Percentiles rank a stretch among this genome's conserved stretches.
Conservation (phyloP, 2,888 invertebrate species). For the Argynnis bischoffii region DNA sequence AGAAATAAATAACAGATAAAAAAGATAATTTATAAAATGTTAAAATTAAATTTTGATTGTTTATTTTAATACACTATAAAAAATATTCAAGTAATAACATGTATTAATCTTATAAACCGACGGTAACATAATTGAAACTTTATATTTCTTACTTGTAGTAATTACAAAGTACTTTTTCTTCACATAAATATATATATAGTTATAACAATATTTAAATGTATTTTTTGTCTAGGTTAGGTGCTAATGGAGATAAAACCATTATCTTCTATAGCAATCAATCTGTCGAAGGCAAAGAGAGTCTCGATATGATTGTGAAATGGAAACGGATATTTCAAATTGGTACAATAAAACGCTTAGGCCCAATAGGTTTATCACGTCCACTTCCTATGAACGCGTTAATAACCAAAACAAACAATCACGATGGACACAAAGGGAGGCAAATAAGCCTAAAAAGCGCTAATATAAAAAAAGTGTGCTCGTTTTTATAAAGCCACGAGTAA, state of each 20-base stretch:
- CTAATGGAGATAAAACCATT: constrained; percentile 63
- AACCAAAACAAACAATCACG: constrained; percentile 80
- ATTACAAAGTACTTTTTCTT: background rate
- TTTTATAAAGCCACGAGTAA: constrained; percentile 78
- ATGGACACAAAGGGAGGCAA: constrained; percentile 76
- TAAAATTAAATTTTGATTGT: too few relatives aligned
- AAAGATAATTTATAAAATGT: too few relatives aligned
- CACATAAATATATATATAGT: background rate
- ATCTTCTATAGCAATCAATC: constrained; percentile 52
- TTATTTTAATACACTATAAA: too few relatives aligned
- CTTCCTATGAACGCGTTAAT: constrained; percentile 79
- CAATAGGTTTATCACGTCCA: constrained; percentile 78
- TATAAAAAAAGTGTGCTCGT: constrained; percentile 79
- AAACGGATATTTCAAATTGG: constrained; percentile 76
- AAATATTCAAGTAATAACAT: too few relatives aligned
- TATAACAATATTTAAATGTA: constrained; percentile 4
- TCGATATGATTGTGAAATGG: constrained; percentile 36
- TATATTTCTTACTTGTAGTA: too few relatives aligned
- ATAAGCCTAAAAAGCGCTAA: constrained; percentile 79
- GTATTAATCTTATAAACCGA: too few relatives aligned
- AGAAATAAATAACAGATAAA: too few relatives aligned
- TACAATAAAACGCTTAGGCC: constrained; percentile 80
- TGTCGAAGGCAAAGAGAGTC: constrained; percentile 34
- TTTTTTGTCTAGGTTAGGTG: constrained; percentile 48
- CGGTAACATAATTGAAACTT: too few relatives aligned